These are phyloP conservation scores for Corythornis vintsioides DNA, from an alignment of 2,113 vertebrate species.

Conservation along the genomic window DNA sequence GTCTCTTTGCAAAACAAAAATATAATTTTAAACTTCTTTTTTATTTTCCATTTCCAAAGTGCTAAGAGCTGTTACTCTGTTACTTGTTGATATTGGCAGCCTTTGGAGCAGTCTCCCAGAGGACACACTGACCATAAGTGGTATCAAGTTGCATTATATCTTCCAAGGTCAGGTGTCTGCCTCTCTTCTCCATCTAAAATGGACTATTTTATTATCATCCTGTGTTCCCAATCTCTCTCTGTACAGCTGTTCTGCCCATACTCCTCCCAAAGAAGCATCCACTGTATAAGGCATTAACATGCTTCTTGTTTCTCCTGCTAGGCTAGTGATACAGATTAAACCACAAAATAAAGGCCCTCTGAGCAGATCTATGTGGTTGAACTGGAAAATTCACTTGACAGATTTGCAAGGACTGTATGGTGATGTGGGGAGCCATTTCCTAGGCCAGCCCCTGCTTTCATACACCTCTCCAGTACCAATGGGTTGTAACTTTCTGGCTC, in stretches of 20 bases:
- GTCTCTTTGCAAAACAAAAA: background rate
- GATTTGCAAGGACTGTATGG: background rate
- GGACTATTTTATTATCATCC: background rate
- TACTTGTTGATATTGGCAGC: background rate
- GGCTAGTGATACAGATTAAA: background rate
- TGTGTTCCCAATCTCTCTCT: background rate
- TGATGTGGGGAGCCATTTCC: background rate
- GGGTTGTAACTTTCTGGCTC: background rate
- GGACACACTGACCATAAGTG: background rate
- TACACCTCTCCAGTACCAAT: background rate
- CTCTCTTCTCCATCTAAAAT: background rate
- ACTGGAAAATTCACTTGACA: conserved; percentile 15
- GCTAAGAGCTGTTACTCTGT: background rate
- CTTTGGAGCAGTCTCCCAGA: background rate
- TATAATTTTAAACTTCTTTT: background rate
- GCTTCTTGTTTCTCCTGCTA: conserved; percentile 1
- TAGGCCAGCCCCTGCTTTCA: background rate
- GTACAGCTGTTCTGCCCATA: background rate
- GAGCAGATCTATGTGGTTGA: background rate
- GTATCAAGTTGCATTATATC: background rate
- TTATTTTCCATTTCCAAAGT: background rate
- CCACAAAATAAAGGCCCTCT: background rate
- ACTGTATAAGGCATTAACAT: background rate
- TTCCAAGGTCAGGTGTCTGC: background rate
- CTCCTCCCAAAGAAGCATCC: background rate